Conservation (phyloP, 2,113 vertebrate genomes). For the Garra rufa region DNA sequence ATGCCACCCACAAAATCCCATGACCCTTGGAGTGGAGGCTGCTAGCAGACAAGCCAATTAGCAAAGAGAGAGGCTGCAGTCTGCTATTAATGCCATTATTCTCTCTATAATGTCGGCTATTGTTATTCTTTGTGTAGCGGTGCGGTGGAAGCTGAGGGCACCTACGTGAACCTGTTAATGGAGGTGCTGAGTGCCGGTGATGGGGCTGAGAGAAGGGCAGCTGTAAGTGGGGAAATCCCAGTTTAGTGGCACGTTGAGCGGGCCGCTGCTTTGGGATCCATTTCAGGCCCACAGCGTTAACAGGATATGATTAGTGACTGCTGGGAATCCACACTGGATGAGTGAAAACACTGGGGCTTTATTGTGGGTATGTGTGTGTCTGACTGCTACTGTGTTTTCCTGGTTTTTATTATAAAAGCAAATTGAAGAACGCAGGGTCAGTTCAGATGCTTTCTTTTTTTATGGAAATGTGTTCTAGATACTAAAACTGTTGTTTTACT, state of each 20-base stretch:
- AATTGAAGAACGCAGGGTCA: background rate
- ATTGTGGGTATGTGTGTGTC: slow-evolving; percentile 3
- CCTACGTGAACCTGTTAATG: slow-evolving; percentile 58
- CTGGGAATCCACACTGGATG: slow-evolving; percentile 53
- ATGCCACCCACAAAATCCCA: slow-evolving; percentile 77
- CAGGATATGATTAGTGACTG: slow-evolving; percentile 60
- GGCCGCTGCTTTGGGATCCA: slow-evolving; percentile 53
- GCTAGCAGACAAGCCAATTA: slow-evolving; percentile 64
- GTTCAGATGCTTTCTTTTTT: background rate
- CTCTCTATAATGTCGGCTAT: slow-evolving; percentile 51
- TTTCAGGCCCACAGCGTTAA: slow-evolving; percentile 61
- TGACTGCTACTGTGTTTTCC: slow-evolving; percentile 28
- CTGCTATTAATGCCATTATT: slow-evolving; percentile 63
- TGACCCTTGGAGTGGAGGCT: slow-evolving; percentile 72
- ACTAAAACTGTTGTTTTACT: background rate
- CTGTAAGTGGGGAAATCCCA: slow-evolving; percentile 43
- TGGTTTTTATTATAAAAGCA: slow-evolving; percentile 24
- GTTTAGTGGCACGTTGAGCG: slow-evolving; percentile 43
- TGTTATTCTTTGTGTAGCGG: slow-evolving; percentile 57
- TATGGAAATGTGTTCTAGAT: background rate
- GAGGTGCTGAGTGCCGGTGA: slow-evolving; percentile 48
- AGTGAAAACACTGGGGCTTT: slow-evolving; percentile 53
- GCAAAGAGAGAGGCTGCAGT: slow-evolving; percentile 59
- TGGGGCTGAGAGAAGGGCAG: slow-evolving; percentile 50
- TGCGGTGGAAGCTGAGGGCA: slow-evolving; percentile 46